Base-by-base conservation (phyloP, 2,113 vertebrate genomes). In the Ceyx cyanopectus region DNA sequence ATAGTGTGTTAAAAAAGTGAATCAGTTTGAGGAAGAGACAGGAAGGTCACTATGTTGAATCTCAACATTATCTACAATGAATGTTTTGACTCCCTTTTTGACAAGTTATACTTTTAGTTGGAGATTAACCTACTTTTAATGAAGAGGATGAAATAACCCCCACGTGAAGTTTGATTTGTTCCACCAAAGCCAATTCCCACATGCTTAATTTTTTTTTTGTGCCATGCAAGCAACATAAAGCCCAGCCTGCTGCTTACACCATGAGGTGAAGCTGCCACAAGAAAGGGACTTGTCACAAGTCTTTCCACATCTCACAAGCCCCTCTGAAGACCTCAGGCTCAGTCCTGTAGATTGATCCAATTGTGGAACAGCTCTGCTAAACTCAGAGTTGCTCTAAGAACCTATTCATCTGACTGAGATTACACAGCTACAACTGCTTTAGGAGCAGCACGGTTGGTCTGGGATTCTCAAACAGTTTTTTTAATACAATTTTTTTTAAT, bases 41-140 rank as follows among this genome's bases (percentile, higher is more conserved):
- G n/a, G 45, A 75, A 94, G 81, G 58, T 72, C 90, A 45, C 69
- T 58, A 0, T 8, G 53, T 18, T 58, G 53, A 56, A 75, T 60
- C 62, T 91, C 87, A 61, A 24, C 70, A 20, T 60, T 48, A 67
- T 10, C 48, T 78, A 76, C 34, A 72, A 89, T 12, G 6, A 81
- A 60, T 72, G 27, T 53, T 84, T 79, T 40, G 29, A 60, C 32
- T 56, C 69, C 11, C 6, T 60, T 91, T 87, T 54, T 84, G 78
- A 29, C 50, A 87, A 68, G 46, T 48, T 27, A 14, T 68, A 40
- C 46, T 85, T 90, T 89, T 51, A 87, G 62, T 68, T 65, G 40
- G 70, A 82, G 75, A 57, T 21, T 93, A 81, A 93, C 57, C 53
- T 79, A 40, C 53, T 68, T 89, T 68, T 85, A 91, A 85, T 53